Evolutionary conservation across 2,888 invertebrate genomes (phyloP).

Genomic region (Sepiola atlantica): DNA sequence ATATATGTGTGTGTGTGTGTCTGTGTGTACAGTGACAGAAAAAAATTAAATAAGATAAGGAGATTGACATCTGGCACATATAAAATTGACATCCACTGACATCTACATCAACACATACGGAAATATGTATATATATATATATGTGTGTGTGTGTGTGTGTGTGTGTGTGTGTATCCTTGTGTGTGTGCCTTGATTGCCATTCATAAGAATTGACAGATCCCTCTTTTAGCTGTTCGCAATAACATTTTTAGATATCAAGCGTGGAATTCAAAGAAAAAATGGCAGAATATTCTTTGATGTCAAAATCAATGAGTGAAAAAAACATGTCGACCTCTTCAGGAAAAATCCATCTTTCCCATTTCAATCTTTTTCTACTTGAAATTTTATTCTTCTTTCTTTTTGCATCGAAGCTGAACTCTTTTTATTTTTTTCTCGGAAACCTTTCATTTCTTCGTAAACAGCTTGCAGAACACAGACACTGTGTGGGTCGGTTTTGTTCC

Average conservation of each 20-base stretch:
- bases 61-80: too few relatives aligned
- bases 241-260: neutral
- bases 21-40: neutral
- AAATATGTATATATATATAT: neutral
- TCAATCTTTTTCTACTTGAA: neutral
- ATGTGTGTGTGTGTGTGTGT: neutral
- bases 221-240: neutral
- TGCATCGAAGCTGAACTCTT: neutral
- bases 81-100: too few relatives aligned
- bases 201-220: neutral
- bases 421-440: neutral
- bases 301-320: neutral
- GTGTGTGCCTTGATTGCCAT: neutral
- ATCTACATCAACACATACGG: neutral
- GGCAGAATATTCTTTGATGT: neutral
- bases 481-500: neutral
- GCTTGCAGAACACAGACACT: neutral
- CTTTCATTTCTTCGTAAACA: conserved; percentile 32
- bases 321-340: neutral
- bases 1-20: neutral
- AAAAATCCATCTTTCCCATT: neutral
- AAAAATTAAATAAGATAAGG: too few relatives aligned
- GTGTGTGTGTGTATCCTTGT: neutral
- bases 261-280: neutral
- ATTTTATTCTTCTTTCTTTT: neutral